Evolutionary conservation across 2,113 vertebrate genomes (phyloP).

Genomic region (Syrmaticus mikado): DNA sequence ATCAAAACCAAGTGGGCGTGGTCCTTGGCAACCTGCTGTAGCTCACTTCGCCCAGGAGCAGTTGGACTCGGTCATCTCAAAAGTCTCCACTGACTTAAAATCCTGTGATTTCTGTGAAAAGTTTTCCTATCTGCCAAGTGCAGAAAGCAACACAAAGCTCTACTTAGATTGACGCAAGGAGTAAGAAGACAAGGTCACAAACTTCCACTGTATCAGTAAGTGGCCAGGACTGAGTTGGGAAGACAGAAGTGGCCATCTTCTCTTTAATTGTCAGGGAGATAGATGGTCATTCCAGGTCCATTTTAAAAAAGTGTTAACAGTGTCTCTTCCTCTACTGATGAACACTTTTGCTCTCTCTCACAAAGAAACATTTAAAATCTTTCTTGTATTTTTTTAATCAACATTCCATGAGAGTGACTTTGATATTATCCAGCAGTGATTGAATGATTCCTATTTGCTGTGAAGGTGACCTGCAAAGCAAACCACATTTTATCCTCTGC

Average conservation of each 20-base stretch:
- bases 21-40: background rate
- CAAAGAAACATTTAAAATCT: background rate
- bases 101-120: background rate
- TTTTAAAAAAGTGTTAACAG: background rate
- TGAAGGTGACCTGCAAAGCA: constrained; percentile 38
- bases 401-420: background rate
- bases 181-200: background rate
- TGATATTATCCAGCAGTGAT: background rate
- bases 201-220: accelerated
- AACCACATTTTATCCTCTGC: background rate
- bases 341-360: constrained; percentile 21
- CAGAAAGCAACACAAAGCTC: background rate
- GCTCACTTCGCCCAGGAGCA: background rate
- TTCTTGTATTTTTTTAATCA: background rate
- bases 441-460: background rate
- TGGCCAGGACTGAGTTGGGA: background rate
- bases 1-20: background rate
- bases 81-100: background rate
- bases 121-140: background rate
- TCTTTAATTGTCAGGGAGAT: background rate
- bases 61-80: background rate
- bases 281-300: background rate
- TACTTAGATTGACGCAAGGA: background rate
- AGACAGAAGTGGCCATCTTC: background rate
- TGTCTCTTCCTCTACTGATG: background rate